Percentiles rank a stretch among this genome's conserved stretches.
Evolutionary conservation across 2,888 invertebrate genomes (phyloP).

Genomic region (Perithous albicinctus): DNA sequence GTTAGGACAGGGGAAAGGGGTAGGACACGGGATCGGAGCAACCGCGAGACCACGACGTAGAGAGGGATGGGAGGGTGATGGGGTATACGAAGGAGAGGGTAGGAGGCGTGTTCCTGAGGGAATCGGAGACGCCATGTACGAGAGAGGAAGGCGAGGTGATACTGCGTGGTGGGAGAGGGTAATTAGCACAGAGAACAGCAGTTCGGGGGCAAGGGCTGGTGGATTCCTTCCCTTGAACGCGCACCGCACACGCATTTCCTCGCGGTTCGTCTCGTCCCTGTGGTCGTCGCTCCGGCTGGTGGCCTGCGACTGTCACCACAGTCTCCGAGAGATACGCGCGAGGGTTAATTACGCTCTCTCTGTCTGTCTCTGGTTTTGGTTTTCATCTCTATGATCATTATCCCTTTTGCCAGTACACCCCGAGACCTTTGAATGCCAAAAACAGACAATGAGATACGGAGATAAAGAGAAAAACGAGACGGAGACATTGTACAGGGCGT

Average conservation of each 20-base stretch:
- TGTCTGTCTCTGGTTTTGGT: conserved; percentile 25
- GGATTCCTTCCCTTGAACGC: conserved; percentile 47
- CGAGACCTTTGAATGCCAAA: conserved; percentile 24
- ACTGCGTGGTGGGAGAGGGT: conserved; percentile 61
- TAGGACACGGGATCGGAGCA: conserved; percentile 21
- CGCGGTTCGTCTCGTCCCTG: conserved; percentile 57
- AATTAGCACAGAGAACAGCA: conserved; percentile 63
- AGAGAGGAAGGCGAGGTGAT: conserved; percentile 8
- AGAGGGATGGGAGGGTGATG: not conserved
- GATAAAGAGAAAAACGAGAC: not conserved
- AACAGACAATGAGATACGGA: not conserved
- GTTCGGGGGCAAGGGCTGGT: conserved; percentile 53
- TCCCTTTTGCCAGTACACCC: conserved; percentile 50
- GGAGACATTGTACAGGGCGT: not conserved
- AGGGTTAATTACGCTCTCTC: conserved; percentile 69
- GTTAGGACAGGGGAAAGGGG: not conserved
- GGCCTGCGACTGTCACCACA: conserved; percentile 61
- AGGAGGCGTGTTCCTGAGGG: conserved; percentile 44
- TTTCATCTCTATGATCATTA: conserved; percentile 38
- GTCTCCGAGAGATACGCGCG: conserved; percentile 44
- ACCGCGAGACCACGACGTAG: conserved; percentile 19
- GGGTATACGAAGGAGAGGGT: too few species aligned
- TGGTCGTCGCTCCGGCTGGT: conserved; percentile 53
- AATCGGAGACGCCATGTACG: conserved; percentile 29
- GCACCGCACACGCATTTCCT: conserved; percentile 63